Base-by-base conservation (phyloP, 2,888 invertebrate genomes). In the Eupithecia exiguata region DNA sequence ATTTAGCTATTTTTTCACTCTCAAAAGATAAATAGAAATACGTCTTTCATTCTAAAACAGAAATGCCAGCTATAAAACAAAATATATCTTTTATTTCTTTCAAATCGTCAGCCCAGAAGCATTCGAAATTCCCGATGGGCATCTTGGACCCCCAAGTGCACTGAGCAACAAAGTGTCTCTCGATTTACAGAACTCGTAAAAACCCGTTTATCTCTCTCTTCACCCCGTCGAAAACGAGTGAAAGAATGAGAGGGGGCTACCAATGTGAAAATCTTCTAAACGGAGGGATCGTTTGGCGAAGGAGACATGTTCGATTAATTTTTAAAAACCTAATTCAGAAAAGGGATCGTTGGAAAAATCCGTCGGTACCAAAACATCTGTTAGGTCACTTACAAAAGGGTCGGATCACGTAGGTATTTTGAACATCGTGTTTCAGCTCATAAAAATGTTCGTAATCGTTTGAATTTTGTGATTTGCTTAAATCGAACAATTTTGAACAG, bases 151-250 rank as follows among this genome's bases (percentile, higher is more conserved):
- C 88, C 79, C 74, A 87, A 88, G 89, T 85, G 85, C 85, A 85
- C 84, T 88, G 85, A 86, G 83, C 85, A 86, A 85, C 86, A 86
- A 88, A 89, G 87, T 87, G 86, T 85, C 87, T 83, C 86, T 87
- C 85, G 85, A 85, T 85, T 87, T 86, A 80, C 84, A 85, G 81
- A 83, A 81, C 82, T 87, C 87, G 84, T 86, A 87, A 87, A 89
- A 85, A 79, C 84, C 79, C 75, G 76, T 80, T 84, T 84, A 84
- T 87, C 84, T 83, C 82, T 80, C 78, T 81, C 82, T 75, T 72
- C 66, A 76, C 75, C 76, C 75, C 74, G 65, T 78, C 71, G 79
- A 69, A 75, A 83, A 80, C 80, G 83, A 82, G 83, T 81, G 77
- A 80, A 74, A 78, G 80, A 82, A 78, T 72, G 79, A 79, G 82